Percentiles rank a stretch among this genome's conserved stretches.
These are phyloP conservation scores for Orcinus orca DNA, from an alignment of 2,113 vertebrate species.

Conservation along the genomic window DNA sequence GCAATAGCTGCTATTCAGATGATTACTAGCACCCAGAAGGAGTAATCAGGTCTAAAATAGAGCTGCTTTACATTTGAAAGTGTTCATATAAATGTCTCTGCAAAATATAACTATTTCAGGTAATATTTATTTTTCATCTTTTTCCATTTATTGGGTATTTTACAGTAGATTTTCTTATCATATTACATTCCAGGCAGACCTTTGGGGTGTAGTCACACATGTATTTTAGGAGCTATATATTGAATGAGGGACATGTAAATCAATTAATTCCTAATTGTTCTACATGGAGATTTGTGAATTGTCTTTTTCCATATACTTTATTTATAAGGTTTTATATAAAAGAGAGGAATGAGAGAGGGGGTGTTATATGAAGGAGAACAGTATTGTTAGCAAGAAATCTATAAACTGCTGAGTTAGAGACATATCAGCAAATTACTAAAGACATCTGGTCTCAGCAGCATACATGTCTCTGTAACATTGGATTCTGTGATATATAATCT, in stretches of 20 bases:
- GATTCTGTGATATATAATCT: slow-evolving; percentile 31
- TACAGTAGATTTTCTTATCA: slow-evolving; percentile 57
- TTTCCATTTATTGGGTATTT: slow-evolving; percentile 45
- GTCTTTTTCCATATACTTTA: background rate
- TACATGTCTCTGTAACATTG: background rate
- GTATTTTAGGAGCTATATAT: slow-evolving; percentile 36
- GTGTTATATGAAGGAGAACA: background rate
- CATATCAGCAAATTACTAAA: slow-evolving; percentile 57
- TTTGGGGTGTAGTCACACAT: background rate
- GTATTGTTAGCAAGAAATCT: slow-evolving; percentile 6
- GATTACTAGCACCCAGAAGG: slow-evolving; percentile 59
- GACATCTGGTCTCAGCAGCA: slow-evolving; percentile 47
- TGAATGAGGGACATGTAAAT: slow-evolving; percentile 42
- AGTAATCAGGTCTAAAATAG: slow-evolving; percentile 59
- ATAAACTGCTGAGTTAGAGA: slow-evolving; percentile 51
- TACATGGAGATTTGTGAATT: slow-evolving; percentile 8
- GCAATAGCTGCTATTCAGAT: slow-evolving; percentile 65
- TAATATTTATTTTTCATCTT: slow-evolving; percentile 58
- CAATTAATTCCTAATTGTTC: slow-evolving; percentile 54
- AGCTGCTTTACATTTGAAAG: slow-evolving; percentile 65
- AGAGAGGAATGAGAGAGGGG: background rate
- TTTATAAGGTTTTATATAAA: slow-evolving; percentile 40
- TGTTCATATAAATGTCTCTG: slow-evolving; percentile 52
- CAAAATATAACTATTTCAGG: slow-evolving; percentile 37
- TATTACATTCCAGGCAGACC: slow-evolving; percentile 34